Base-by-base conservation (phyloP, 2,888 invertebrate genomes). In the Alcis repandata region DNA sequence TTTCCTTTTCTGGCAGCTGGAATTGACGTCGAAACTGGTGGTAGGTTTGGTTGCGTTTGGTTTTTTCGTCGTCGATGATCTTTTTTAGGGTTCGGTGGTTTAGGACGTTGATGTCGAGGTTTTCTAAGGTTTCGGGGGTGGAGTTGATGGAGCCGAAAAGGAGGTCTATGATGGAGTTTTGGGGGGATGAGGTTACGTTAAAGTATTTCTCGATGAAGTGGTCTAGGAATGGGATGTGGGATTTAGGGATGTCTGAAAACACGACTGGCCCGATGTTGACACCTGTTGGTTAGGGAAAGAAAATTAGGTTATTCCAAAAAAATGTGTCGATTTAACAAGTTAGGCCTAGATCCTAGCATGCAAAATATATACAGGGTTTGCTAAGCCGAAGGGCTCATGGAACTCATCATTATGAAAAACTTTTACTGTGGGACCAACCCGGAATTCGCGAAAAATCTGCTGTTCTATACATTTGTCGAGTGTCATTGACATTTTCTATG, bases 41-140 rank as follows among this genome's bases (percentile, higher is more conserved):
- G 1, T 8, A 0, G 11, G 2, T 9, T 2, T 32, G 19, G 10
- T 17, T 9, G 1, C 9, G 11, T 2, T 11, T 17, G 3, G 13
- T n/a, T 51, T 13, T n/a, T 38, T 51, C 51, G 13, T 0, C 9
- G 13, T 51, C 19, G 19, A 51, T 51, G 19, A 51, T 51, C 8
- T 51, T 36, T 51, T 38, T 51, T 8, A 51, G 51, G 4, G 19
- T 10, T 2, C 38, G 36, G 36, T 51, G 51, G 19, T 51, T 13
- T 8, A 51, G 8, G n/a, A 51, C 19, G 8, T 51, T 51, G 10
- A 51, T n/a, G 2, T 51, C 51, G 19, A 51, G 51, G 36, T 51
- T 15, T 13, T 51, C 13, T 20, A 20, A 2, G 6, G 13, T 2
- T 13, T 20, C 13, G 13, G 17, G 6, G 1, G 33, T 33, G 10